These are phyloP conservation scores for Rhyzopertha dominica DNA, from an alignment of 1,140 invertebrate species.

Conservation along the genomic window DNA sequence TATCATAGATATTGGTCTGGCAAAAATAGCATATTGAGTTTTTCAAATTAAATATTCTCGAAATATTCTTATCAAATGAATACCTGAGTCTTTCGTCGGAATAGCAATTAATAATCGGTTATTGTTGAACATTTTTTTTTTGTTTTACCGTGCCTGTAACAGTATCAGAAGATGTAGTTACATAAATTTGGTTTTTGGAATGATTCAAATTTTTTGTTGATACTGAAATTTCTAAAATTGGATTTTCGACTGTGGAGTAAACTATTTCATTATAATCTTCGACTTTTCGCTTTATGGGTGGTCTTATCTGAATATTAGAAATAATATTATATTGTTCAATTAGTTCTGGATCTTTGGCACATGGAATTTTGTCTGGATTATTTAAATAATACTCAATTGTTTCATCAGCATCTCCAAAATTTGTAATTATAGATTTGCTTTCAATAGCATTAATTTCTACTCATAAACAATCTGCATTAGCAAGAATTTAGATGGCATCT, in stretches of 20 bases:
- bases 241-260: constrained; percentile 1
- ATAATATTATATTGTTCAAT: not conserved
- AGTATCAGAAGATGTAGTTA: not conserved
- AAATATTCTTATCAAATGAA: constrained; percentile 6
- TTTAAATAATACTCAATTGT: not conserved
- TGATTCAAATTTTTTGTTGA: not conserved
- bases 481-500: too few species aligned
- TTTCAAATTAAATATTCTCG: not conserved
- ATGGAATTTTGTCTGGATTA: not conserved
- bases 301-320: constrained; percentile 6
- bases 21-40: constrained; percentile 15
- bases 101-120: not conserved
- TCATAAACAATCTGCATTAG: constrained; percentile 24
- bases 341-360: not conserved
- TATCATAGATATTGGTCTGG: constrained; percentile 11
- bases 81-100: not conserved
- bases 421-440: not conserved
- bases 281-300: not conserved
- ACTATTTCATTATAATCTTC: not conserved
- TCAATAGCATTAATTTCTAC: constrained; percentile 5
- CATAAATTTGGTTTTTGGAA: constrained; percentile 2
- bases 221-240: constrained; percentile 3
- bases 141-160: not conserved
- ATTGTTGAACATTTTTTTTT: constrained; percentile 2
- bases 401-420: not conserved